A percentile compares a stretch with the other conserved stretches of the same genome.
Conservation (phyloP, 2,888 invertebrate genomes). For the Orthosia gracilis region DNA sequence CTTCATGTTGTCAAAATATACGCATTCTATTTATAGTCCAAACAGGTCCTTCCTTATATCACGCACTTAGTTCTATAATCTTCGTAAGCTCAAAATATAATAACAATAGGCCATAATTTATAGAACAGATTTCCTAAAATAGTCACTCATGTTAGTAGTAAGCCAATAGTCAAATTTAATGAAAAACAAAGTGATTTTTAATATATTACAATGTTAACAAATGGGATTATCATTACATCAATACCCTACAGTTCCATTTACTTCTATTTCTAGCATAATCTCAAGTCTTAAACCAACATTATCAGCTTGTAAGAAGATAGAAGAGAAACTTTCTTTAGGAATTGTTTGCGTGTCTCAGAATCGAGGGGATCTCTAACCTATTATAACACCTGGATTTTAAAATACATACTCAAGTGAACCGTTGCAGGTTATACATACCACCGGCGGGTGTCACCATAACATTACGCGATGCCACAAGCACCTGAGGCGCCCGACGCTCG, state of each 20-base stretch:
- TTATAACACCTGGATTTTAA: constrained; percentile 57
- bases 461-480: constrained; percentile 74
- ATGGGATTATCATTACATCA: constrained; percentile 24
- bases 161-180: constrained; percentile 44
- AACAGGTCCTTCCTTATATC: constrained; percentile 23
- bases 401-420: constrained; percentile 84
- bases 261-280: constrained; percentile 44
- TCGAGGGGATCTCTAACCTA: constrained; percentile 43
- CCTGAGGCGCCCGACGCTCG: constrained; percentile 67
- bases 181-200: constrained; percentile 32
- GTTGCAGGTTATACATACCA: constrained; percentile 89
- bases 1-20: not conserved
- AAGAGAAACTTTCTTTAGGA: constrained; percentile 18
- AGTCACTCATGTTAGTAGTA: constrained; percentile 51
- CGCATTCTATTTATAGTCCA: not conserved
- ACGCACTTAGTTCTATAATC: constrained; percentile 17
- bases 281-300: constrained; percentile 19
- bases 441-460: constrained; percentile 87
- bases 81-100: constrained; percentile 13
- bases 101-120: constrained; percentile 12
- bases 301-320: constrained; percentile 27
- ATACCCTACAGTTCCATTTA: constrained; percentile 25
- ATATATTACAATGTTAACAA: constrained; percentile 52
- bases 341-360: constrained; percentile 26
- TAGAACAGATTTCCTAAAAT: constrained; percentile 20